These are phyloP conservation scores for Donacobius atricapilla DNA, from an alignment of 2,113 vertebrate species.

Conservation along the genomic window DNA sequence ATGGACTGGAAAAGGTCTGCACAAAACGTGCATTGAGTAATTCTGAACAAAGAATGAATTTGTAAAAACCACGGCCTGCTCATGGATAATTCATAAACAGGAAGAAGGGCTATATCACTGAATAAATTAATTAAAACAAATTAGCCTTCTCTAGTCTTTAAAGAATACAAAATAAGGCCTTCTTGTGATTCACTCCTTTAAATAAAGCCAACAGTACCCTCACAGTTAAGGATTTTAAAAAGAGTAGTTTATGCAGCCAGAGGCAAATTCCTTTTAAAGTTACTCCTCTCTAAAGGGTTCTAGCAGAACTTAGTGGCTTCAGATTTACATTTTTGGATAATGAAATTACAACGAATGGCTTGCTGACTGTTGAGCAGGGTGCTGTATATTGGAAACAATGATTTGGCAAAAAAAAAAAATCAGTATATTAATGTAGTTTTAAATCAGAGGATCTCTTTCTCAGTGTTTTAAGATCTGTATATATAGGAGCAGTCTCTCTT, in stretches of 20 bases:
- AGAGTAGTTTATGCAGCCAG: not conserved
- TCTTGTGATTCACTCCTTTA: conserved; percentile 15
- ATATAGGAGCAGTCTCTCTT: not conserved
- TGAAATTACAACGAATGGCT: not conserved
- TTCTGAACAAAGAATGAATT: conserved; percentile 51
- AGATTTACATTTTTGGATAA: not conserved
- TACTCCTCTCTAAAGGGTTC: not conserved
- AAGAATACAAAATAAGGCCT: conserved; percentile 23
- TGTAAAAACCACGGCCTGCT: conserved; percentile 18
- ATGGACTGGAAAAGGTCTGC: conserved; percentile 24
- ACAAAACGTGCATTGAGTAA: conserved; percentile 46
- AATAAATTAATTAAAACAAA: conserved; percentile 54
- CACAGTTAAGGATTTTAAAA: conserved; percentile 16
- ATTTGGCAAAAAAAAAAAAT: not conserved
- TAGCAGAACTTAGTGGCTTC: not conserved
- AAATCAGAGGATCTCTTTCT: not conserved
- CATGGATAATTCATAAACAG: conserved; percentile 54
- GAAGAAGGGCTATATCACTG: conserved; percentile 36
- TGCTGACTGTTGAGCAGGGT: not conserved
- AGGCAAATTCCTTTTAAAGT: not conserved
- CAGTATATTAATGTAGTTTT: not conserved
- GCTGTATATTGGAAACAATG: not conserved
- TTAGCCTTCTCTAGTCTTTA: conserved; percentile 38
- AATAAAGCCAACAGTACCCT: conserved; percentile 32
- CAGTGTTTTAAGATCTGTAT: not conserved